Evolutionary conservation across 2,888 invertebrate species (phyloP).

Genomic region (Papilio elwesi): DNA sequence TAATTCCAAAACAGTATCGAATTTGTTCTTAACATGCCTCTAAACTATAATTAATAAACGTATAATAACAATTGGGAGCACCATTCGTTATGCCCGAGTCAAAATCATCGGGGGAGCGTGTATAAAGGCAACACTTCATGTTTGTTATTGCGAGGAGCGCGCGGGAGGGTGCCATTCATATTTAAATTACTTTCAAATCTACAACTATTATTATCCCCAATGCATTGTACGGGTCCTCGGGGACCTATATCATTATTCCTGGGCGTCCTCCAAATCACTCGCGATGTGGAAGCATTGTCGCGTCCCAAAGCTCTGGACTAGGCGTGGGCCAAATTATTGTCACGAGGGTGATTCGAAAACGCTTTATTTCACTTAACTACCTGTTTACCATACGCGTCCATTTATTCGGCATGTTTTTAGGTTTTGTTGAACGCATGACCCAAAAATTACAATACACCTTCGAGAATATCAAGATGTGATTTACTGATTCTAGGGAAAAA

Average conservation of each 20-base stretch:
- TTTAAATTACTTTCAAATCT: slow-evolving; percentile 83
- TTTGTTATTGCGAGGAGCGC: slow-evolving; percentile 80
- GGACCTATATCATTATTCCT: slow-evolving; percentile 80
- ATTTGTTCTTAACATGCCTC: slow-evolving; percentile 47
- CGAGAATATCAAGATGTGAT: slow-evolving; percentile 58
- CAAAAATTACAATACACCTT: slow-evolving; percentile 58
- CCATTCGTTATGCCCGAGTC: slow-evolving; percentile 76
- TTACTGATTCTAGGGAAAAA: slow-evolving; percentile 58
- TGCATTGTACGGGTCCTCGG: slow-evolving; percentile 79
- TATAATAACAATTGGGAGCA: slow-evolving; percentile 63
- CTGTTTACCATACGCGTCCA: slow-evolving; percentile 64
- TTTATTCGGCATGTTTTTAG: slow-evolving; percentile 69
- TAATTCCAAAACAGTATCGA: slow-evolving; percentile 41
- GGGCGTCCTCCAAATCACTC: slow-evolving; percentile 76
- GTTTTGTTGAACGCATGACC: slow-evolving; percentile 54
- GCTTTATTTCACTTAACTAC: slow-evolving; percentile 78
- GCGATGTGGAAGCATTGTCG: slow-evolving; percentile 76
- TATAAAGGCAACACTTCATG: slow-evolving; percentile 81
- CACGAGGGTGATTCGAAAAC: slow-evolving; percentile 71
- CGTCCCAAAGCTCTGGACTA: slow-evolving; percentile 65
- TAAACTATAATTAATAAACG: slow-evolving; percentile 72
- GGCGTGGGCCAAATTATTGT: slow-evolving; percentile 67
- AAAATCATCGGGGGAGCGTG: slow-evolving; percentile 72
- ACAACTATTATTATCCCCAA: slow-evolving; percentile 82
- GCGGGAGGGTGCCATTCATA: slow-evolving; percentile 83